These are phyloP conservation scores for Glaucomys volans DNA, from an alignment of 2,113 vertebrate genomes.

Conservation along the genomic window DNA sequence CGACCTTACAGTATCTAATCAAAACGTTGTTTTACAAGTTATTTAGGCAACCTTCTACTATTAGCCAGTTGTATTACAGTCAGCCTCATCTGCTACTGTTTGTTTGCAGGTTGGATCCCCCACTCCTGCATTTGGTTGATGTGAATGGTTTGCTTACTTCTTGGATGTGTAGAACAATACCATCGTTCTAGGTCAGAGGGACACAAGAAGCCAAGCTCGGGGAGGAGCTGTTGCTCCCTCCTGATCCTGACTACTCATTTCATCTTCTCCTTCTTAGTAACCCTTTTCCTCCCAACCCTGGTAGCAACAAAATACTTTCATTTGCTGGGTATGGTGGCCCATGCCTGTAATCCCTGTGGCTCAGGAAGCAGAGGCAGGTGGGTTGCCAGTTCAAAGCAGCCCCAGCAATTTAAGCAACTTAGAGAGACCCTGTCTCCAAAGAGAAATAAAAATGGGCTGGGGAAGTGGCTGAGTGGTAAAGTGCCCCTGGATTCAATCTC, in stretches of 20 bases:
- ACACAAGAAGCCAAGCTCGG: background rate
- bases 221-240: background rate
- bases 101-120: background rate
- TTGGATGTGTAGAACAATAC: background rate
- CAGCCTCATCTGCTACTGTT: background rate
- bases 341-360: too few species aligned
- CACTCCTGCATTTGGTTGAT: background rate
- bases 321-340: too few species aligned
- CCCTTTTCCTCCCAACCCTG: too few species aligned
- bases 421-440: too few species aligned
- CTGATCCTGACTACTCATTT: rapidly evolving
- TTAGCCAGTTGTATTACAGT: background rate
- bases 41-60: background rate
- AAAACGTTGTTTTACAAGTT: background rate
- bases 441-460: too few species aligned
- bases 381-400: too few species aligned
- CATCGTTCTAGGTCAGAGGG: background rate
- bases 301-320: too few species aligned
- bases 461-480: too few species aligned
- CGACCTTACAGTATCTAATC: background rate
- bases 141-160: background rate
- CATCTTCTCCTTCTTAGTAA: rapidly evolving
- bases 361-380: too few species aligned
- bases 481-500: too few species aligned
- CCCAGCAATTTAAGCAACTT: too few species aligned